Conservation (phyloP, 2,113 vertebrate genomes). For the Brienomyrus longianalis region DNA sequence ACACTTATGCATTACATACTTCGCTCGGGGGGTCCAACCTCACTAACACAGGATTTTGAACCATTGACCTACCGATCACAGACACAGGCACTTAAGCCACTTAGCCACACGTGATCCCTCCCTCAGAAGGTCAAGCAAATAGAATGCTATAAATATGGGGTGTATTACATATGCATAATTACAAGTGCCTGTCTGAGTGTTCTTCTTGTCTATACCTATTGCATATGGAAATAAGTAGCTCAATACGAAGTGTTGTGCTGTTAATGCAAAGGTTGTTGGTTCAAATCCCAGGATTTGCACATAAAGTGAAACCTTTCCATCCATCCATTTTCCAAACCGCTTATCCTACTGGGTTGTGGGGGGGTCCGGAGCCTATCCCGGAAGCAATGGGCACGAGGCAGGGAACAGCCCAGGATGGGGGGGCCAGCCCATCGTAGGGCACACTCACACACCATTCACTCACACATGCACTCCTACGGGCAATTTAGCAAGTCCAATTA, state of each 20-base stretch:
- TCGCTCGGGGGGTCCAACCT: not conserved
- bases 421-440: too few species aligned
- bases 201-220: not conserved
- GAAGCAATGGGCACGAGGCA: too few species aligned
- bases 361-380: too few species aligned
- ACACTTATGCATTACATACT: not conserved
- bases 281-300: not conserved
- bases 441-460: too few species aligned
- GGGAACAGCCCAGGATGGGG: too few species aligned
- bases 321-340: too few species aligned
- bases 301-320: not conserved
- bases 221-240: not conserved
- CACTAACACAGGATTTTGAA: too few species aligned
- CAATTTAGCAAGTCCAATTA: too few species aligned
- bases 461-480: too few species aligned
- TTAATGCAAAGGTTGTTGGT: not conserved
- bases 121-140: too few species aligned
- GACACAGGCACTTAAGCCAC: not conserved
- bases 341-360: too few species aligned
- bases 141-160: not conserved
- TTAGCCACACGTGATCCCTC: too few species aligned
- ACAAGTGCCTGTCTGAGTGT: not conserved
- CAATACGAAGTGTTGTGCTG: not conserved
- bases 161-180: not conserved
- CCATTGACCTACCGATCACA: not conserved